These are phyloP conservation scores for Ovis aries DNA, from an alignment of 2,113 vertebrate species.

Conservation along the genomic window ARS-UI_Ramb_v3.0 NC_056054.1:133545001-133545500, in stretches of 20 bases:
- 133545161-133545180: neutral
- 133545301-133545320: neutral
- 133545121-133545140: neutral
- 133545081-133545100: neutral
- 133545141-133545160: neutral
- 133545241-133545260: neutral
- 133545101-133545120: neutral
- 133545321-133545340: neutral
- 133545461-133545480: neutral
- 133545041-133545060: neutral
- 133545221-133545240: neutral
- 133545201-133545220: neutral
- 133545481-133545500: neutral
- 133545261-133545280: neutral
- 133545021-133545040: neutral
- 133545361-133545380: neutral
- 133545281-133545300: neutral
- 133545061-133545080: neutral
- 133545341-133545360: neutral
- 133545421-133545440: neutral
- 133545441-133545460: neutral
- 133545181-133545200: neutral
- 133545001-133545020: neutral
- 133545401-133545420: neutral
- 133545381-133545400: fast-evolving